A percentile compares a stretch with the other conserved stretches of the same genome.
Conservation (phyloP, 2,797 vertebrate genomes). For the Gorsachius magnificus region DNA sequence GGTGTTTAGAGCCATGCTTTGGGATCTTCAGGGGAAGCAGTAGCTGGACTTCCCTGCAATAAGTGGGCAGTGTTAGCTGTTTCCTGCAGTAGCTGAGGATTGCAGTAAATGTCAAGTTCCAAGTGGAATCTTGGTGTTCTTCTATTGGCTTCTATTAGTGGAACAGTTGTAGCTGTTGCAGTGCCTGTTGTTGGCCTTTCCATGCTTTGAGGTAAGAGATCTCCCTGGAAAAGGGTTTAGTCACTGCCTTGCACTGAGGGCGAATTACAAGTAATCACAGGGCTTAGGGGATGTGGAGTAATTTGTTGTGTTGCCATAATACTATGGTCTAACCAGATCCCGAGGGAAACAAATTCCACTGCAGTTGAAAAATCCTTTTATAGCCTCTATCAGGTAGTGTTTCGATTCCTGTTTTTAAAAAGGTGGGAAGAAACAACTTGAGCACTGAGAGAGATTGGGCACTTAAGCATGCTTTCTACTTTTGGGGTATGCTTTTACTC, state of each 20-base stretch:
- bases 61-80: neutral
- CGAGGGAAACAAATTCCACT: neutral
- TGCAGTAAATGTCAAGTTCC: neutral
- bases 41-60: neutral
- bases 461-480: neutral
- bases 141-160: neutral
- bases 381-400: neutral
- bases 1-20: neutral
- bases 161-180: neutral
- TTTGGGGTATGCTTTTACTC: neutral
- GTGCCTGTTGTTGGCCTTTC: neutral
- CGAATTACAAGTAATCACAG: neutral
- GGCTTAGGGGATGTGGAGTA: neutral
- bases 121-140: neutral
- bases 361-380: neutral
- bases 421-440: neutral
- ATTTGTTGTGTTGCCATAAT: neutral
- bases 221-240: neutral
- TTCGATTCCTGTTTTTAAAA: neutral
- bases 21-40: neutral
- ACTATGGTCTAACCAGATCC: neutral
- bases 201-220: neutral
- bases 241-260: neutral
- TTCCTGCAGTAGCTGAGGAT: neutral
- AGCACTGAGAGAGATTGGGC: neutral